phyloP scores from a whole-genome alignment of 2,113 vertebrate genomes.

The Vidua chalybeata region DNA sequence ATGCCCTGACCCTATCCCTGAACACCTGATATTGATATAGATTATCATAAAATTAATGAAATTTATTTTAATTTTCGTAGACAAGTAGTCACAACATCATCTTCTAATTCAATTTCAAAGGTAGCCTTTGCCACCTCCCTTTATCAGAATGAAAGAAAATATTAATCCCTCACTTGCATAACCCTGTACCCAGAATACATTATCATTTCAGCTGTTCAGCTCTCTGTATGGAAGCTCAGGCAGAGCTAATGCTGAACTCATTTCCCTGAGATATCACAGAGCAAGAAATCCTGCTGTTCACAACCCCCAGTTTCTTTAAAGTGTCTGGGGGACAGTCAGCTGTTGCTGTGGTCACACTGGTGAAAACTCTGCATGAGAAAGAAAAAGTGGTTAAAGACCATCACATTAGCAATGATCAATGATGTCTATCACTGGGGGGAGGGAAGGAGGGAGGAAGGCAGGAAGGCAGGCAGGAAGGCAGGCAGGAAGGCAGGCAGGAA shows the following conservation, averaged over 20 bases:
- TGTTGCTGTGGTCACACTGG: background rate
- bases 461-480: no score
- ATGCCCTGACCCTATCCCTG: background rate
- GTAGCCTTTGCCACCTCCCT: background rate
- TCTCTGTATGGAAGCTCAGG: background rate
- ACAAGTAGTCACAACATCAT: background rate
- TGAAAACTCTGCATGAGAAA: background rate
- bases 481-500: no score
- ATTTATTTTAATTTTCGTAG: background rate
- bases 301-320: background rate
- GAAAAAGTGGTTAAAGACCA: background rate
- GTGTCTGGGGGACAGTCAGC: background rate
- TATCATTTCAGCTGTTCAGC: background rate
- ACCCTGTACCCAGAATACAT: background rate
- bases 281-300: background rate
- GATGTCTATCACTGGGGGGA: background rate
- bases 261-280: background rate
- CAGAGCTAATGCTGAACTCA: background rate
- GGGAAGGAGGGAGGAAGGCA: background rate
- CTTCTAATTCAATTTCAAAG: slow-evolving; percentile 18
- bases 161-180: background rate
- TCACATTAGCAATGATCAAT: background rate
- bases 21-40: background rate
- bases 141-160: background rate
- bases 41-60: background rate